These are phyloP conservation scores for Ephestia elutella DNA, from an alignment of 1,140 invertebrate genomes.

Conservation along the genomic window DNA sequence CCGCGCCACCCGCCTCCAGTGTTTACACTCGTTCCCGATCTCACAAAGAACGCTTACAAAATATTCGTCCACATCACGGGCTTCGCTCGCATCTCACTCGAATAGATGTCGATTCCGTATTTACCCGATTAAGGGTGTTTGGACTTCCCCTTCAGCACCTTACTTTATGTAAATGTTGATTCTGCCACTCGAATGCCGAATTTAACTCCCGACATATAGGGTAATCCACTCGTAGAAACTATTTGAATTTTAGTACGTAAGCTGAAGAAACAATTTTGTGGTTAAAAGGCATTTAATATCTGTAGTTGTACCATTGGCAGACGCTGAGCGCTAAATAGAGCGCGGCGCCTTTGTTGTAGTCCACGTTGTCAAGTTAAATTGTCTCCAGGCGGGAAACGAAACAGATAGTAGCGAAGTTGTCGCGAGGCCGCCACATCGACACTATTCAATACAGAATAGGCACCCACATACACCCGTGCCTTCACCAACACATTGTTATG, in stretches of 20 bases:
- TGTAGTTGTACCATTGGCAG: constrained; percentile 33
- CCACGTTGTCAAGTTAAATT: constrained; percentile 69
- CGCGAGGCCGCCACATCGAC: constrained; percentile 47
- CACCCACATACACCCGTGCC: constrained; percentile 9
- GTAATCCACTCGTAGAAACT: background rate
- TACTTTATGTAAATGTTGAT: constrained; percentile 33
- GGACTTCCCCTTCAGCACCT: constrained; percentile 30
- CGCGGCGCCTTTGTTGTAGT: constrained; percentile 55
- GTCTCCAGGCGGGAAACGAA: constrained; percentile 66
- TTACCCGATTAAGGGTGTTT: constrained; percentile 46
- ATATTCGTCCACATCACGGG: constrained; percentile 33
- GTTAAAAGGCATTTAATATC: constrained; percentile 26
- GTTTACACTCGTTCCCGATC: constrained; percentile 59
- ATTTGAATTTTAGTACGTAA: background rate
- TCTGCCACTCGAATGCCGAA: constrained; percentile 20
- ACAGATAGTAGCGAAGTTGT: constrained; percentile 68
- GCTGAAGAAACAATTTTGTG: background rate
- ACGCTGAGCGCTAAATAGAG: constrained; percentile 53
- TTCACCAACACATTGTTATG: constrained; percentile 9
- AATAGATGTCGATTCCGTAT: constrained; percentile 40
- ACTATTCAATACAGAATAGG: constrained; percentile 46
- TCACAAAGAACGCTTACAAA: constrained; percentile 53
- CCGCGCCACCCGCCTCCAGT: constrained; percentile 42
- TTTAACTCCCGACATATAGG: constrained; percentile 7
- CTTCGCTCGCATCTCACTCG: constrained; percentile 35